Conservation (phyloP, 2,113 vertebrate species). For the Morone chrysops region DNA sequence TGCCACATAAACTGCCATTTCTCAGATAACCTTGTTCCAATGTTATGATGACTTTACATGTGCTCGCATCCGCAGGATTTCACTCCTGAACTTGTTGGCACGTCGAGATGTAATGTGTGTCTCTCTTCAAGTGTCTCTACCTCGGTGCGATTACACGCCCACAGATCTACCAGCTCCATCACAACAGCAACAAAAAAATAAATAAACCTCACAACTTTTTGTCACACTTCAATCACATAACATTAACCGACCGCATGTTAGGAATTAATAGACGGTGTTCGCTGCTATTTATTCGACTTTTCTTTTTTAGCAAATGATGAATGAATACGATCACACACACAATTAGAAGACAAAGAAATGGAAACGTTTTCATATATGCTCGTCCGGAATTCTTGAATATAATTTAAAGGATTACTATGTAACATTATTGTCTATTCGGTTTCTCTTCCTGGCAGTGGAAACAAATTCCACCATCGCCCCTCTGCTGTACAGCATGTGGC, state of each 20-base stretch:
- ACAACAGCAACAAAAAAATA: slow-evolving; percentile 74
- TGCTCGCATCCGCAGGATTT: slow-evolving; percentile 80
- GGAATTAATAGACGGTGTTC: slow-evolving; percentile 76
- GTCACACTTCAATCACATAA: slow-evolving; percentile 84
- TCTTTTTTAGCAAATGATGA: slow-evolving; percentile 60
- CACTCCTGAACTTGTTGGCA: slow-evolving; percentile 82
- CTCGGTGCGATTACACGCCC: slow-evolving; percentile 81
- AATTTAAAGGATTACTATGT: slow-evolving; percentile 23
- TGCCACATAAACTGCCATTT: slow-evolving; percentile 81
- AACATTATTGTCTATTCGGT: slow-evolving; percentile 44
- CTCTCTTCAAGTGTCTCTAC: slow-evolving; percentile 76
- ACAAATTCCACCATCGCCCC: slow-evolving; percentile 71
- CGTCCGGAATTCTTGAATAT: not conserved
- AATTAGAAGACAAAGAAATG: slow-evolving; percentile 28
- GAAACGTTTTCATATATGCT: not conserved
- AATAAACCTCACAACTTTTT: slow-evolving; percentile 81
- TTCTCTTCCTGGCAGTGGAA: slow-evolving; percentile 61
- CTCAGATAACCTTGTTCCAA: slow-evolving; percentile 83
- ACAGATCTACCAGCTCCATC: slow-evolving; percentile 77
- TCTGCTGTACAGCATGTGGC: slow-evolving; percentile 78
- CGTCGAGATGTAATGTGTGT: slow-evolving; percentile 73
- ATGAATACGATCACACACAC: slow-evolving; percentile 38
- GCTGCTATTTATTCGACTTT: slow-evolving; percentile 70
- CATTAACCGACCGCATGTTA: slow-evolving; percentile 76
- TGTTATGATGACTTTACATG: slow-evolving; percentile 84